Evolutionary conservation across 35 echinoderm and acorn worm species (phyloP), one percentile per base, ranked within the genome.

Genomic region (Apostichopus japonicus): DNA sequence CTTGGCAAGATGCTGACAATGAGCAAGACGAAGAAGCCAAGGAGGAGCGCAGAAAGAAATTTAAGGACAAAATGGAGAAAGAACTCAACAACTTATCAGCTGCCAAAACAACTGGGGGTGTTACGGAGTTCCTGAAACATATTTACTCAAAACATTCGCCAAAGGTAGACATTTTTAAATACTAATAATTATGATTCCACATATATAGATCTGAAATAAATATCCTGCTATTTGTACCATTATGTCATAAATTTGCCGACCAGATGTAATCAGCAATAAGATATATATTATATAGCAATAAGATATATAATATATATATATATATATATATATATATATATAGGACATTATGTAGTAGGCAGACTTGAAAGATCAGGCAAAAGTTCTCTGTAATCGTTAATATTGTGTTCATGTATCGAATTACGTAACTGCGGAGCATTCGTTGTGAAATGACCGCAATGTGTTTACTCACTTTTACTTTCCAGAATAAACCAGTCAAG

Each of bases 401-500:
- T 27, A 27, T 27, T 27, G 0, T 27, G 25, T 27, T 27, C 25
- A 25, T 25, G 25, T 25, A 25, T 44, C 4, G 33, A 44, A 44
- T 44, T 44, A 44, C 33, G 33, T 44, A 0, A 44, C 1, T 44
- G 33, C 33, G 4, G 33, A 44, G 33, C 33, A 44, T 44, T 44
- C 33, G 33, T 44, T 44, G 33, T 4, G 33, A 44, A 4, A 44
- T 44, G 33, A 44, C 4, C 33, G 33, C 33, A 13, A 13, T 33
- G 78, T 13, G 7, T 22, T 53, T 54, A 9, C 19, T 54, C 7
- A 61, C n/a, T 24, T 61, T 53, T 63, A 25, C 14, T 24, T 72
- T 72, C 14, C 62, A 89, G 86, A 89, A 89, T n/a, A 89, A 44
- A 54, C 86, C 86, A 14, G 24, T 16, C 63, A 89, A 89, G 33